These are phyloP conservation scores for Brachyptera putata DNA, from an alignment of 2,888 invertebrate species.

Conservation along the genomic window DNA sequence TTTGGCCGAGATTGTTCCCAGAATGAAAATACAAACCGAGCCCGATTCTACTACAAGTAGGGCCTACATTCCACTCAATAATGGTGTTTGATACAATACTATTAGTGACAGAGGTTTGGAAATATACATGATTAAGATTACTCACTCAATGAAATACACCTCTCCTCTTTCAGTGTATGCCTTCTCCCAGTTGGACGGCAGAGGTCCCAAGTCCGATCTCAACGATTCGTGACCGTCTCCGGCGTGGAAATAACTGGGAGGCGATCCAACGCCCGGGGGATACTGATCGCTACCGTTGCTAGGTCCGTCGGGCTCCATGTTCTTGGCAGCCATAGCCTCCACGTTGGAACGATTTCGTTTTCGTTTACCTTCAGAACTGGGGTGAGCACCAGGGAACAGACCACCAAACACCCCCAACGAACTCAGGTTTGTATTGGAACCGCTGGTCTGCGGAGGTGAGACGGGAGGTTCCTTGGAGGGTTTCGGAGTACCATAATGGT, in stretches of 20 bases:
- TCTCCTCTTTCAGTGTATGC: conserved; percentile 96
- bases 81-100: no score
- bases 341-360: conserved; percentile 53
- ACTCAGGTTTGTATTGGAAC: conserved; percentile 29
- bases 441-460: conserved; percentile 37
- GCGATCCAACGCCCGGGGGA: conserved; percentile 23
- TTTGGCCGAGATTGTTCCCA: no score
- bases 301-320: conserved; percentile 37
- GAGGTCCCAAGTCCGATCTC: conserved; percentile 70
- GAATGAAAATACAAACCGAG: no score
- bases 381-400: conserved; percentile 49
- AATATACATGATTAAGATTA: no score
- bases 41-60: no score
- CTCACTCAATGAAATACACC: conserved; percentile 95
- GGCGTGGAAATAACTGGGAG: conserved; percentile 39
- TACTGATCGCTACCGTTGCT: background rate
- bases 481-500: conserved; percentile 58
- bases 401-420: conserved; percentile 34
- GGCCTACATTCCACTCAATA: no score
- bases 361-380: conserved; percentile 51
- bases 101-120: no score
- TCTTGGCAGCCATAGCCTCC: conserved; percentile 48
- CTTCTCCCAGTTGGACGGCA: conserved; percentile 96
- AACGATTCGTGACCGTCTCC: conserved; percentile 54
- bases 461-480: conserved; percentile 45